Evolutionary conservation across 2,888 invertebrate species (phyloP).

Genomic region (Ryuthela nishihirai): DNA sequence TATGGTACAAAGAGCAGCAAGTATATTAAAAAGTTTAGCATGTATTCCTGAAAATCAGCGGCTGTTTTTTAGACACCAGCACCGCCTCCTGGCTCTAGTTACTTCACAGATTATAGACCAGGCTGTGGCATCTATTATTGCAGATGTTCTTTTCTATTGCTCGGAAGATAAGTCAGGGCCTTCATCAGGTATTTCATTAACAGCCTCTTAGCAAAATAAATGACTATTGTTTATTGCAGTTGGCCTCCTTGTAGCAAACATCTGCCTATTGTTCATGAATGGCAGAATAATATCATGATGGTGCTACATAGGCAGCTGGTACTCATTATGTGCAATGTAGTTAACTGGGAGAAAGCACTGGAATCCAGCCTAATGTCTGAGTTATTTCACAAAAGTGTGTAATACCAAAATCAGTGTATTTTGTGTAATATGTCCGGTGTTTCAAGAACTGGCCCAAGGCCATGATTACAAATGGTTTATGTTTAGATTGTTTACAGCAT

Average conservation of each 20-base stretch:
- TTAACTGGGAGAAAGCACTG: too few species aligned
- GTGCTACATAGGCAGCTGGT: slow-evolving; percentile 34
- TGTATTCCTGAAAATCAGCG: slow-evolving; percentile 89
- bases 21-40: slow-evolving; percentile 84
- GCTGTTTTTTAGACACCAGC: slow-evolving; percentile 89
- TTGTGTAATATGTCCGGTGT: too few species aligned
- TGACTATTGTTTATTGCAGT: slow-evolving; percentile 8
- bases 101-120: slow-evolving; percentile 98
- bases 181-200: slow-evolving; percentile 3
- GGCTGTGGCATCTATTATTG: slow-evolving; percentile 83
- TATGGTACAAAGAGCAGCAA: slow-evolving; percentile 95
- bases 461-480: slow-evolving; percentile 19
- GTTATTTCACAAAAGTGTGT: too few species aligned
- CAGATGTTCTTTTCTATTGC: slow-evolving; percentile 55
- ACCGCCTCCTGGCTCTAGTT: slow-evolving; percentile 85
- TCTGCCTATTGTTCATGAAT: slow-evolving; percentile 28
- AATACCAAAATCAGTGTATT: too few species aligned
- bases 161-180: slow-evolving; percentile 30
- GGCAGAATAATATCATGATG: slow-evolving; percentile 34
- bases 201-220: slow-evolving; percentile 20
- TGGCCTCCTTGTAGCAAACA: slow-evolving; percentile 24
- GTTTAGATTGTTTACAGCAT: slow-evolving; percentile 12
- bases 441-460: slow-evolving; percentile 33
- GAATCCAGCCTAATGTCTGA: too few species aligned
- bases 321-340: too few species aligned